Evolutionary conservation across 2,888 invertebrate genomes (phyloP), one percentile per base, ranked within the genome.

Genomic region (Orthosia gracilis): DNA sequence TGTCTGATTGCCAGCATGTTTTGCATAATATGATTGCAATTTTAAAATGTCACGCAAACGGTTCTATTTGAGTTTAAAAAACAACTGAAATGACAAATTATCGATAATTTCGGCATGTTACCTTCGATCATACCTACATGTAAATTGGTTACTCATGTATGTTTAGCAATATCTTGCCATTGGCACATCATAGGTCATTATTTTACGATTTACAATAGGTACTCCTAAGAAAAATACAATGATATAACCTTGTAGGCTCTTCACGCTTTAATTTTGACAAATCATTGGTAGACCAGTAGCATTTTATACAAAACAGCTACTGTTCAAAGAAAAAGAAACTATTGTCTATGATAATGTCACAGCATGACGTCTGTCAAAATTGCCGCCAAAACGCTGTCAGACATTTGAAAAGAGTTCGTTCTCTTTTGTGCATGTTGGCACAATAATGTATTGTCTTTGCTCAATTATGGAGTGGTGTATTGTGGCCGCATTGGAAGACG

Each of bases 401-500:
- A 89, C 86, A 88, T 89, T 87, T 89, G 82, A 82, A 84, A 85
- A 74, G 79, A 88, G 90, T 91, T 91, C 85, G 87, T 87, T 84
- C 85, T 91, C 72, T 90, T 88, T 91, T 87, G 85, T 85, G 72
- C 78, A 83, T 93, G 91, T 94, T 93, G 92, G 89, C 88, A 92
- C 88, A 93, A 94, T 92, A 90, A 80, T 74, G 85, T 87, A 88
- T 94, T 94, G 94, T 94, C 91, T 94, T 95, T 95, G 95, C 95
- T 95, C 96, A 95, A 96, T 96, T 96, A 95, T 92, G 88, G 95
- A 93, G 92, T 94, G 93, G 89, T 85, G 85, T 88, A 90, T 93
- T 94, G 93, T 94, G 91, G 91, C 92, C 90, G 88, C 89, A 86
- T 84, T 90, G 85, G 88, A 87, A 87, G 87, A 86, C 69, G 78